phyloP scores from a whole-genome alignment of 2,888 invertebrate species.

The Nasonia oneida region DNA sequence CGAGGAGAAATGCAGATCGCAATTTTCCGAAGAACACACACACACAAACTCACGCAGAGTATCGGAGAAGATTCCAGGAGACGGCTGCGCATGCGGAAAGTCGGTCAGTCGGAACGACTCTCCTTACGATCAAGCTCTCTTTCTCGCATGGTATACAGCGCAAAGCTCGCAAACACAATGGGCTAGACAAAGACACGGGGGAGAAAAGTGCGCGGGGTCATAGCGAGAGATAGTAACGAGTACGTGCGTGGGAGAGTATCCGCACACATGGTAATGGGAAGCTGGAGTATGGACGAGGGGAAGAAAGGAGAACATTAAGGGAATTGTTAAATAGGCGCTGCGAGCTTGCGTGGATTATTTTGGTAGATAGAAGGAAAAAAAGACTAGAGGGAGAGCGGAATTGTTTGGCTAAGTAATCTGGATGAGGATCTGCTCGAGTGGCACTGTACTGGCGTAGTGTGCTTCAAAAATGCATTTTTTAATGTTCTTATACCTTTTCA shows the following conservation, averaged over 20 bases:
- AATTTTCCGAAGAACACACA: constrained; percentile 34
- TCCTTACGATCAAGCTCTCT: constrained; percentile 42
- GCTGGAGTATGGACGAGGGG: not conserved
- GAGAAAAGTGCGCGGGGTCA: not conserved
- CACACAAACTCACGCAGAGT: not conserved
- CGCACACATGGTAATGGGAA: not conserved
- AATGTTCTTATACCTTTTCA: not conserved
- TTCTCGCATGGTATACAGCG: not conserved
- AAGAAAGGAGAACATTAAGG: not conserved
- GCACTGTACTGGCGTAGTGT: not conserved
- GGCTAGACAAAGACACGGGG: not conserved
- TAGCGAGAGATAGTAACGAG: constrained; percentile 10
- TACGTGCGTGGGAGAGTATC: too few relatives aligned
- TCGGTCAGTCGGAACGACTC: constrained; percentile 35
- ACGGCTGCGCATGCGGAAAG: constrained; percentile 9
- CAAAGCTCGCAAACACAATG: constrained; percentile 12
- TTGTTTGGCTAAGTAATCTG: not conserved
- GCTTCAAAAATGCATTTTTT: not conserved
- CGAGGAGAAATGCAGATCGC: constrained; percentile 35
- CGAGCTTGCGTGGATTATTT: not conserved
- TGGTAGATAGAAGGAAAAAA: not conserved
- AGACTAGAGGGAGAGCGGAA: not conserved
- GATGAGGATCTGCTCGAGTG: not conserved
- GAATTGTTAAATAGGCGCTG: not conserved
- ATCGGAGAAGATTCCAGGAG: not conserved